These are phyloP conservation scores for Endotricha flammealis DNA, from an alignment of 2,888 invertebrate genomes.

Conservation along the genomic window DNA sequence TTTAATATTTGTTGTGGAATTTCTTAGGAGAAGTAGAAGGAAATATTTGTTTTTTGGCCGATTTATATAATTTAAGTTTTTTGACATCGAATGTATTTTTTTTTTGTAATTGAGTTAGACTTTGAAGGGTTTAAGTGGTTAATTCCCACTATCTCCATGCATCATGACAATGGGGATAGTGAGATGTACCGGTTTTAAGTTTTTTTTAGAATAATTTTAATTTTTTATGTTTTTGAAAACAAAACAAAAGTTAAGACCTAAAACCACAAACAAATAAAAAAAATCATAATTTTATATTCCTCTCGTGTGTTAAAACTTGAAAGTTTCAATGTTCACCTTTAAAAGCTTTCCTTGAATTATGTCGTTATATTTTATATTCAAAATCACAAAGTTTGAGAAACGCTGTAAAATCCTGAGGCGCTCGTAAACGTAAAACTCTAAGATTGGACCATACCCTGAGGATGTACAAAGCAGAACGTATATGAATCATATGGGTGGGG, in stretches of 20 bases:
- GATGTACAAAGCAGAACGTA: slow-evolving; percentile 26
- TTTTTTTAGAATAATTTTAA: too few species aligned
- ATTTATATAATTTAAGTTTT: too few species aligned
- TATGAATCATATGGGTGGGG: slow-evolving; percentile 18
- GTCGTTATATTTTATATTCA: slow-evolving; percentile 8
- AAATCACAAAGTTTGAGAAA: slow-evolving; percentile 8
- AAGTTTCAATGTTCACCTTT: slow-evolving; percentile 8
- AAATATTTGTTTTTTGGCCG: too few species aligned
- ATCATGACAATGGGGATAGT: too few species aligned
- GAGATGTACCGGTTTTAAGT: too few species aligned
- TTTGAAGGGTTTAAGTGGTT: too few species aligned
- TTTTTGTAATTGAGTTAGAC: too few species aligned
- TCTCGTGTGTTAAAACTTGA: slow-evolving; percentile 1
- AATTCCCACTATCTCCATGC: too few species aligned
- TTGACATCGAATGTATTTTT: too few species aligned
- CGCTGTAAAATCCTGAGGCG: slow-evolving; percentile 11
- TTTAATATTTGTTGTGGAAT: too few species aligned
- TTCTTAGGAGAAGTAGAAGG: too few species aligned
- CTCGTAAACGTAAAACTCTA: slow-evolving; percentile 28
- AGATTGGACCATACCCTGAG: slow-evolving; percentile 35
- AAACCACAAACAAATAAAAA: neutral
- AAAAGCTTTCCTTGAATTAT: slow-evolving; percentile 10
- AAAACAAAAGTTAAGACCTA: neutral
- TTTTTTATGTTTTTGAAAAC: too few species aligned
- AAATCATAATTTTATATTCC: neutral